Evolutionary conservation across 2,113 vertebrate genomes (phyloP), one percentile per base, ranked within the genome.

Genomic region (Himantopus leucocephalus): DNA sequence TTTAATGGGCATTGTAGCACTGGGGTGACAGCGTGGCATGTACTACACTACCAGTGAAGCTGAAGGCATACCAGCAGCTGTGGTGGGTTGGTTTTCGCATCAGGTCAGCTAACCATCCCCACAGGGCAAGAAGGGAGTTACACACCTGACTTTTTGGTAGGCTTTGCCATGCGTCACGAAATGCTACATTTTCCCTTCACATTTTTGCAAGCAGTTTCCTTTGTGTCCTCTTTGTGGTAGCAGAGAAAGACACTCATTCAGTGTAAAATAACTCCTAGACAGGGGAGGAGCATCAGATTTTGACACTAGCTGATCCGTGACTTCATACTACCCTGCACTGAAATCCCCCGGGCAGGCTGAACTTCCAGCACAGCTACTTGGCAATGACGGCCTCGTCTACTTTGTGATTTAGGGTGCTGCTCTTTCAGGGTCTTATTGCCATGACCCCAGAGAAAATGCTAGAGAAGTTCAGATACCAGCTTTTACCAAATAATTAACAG

Each of bases 11-110:
- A 8, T 3, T 17, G 20, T 15, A 47, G 68, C 60, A 68, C 9
- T 0, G 0, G 19, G 5, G 9, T 17, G 48, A 10, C 30, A 70
- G 27, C 1, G 0, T 10, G 29, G 14, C 22, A 1, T 8, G 15
- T 20, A 24, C 22, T 26, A 55, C 45, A 52, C 4, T 26, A 37
- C 22, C 43, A 45, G 62, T 8, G 43, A 81, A 75, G 23, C 56
- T 68, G 60, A 70, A 75, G 23, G 47, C 43, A 39, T 2, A 0
- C 18, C 52, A 84, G 55, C 18, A 50, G 34, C 60, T 59, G 13
- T 1, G 8, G 14, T 10, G 43, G 26, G 16, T 12, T 76, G 23
- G 4, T 12, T 83, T 59, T 80, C 71, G 50, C 47, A 63, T 55
- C 34, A 55, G 4, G 13, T 45, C 63, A 79, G 55, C 9, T 27